Conservation (phyloP, 2,888 invertebrate species). For the Emmelina monodactyla region DNA sequence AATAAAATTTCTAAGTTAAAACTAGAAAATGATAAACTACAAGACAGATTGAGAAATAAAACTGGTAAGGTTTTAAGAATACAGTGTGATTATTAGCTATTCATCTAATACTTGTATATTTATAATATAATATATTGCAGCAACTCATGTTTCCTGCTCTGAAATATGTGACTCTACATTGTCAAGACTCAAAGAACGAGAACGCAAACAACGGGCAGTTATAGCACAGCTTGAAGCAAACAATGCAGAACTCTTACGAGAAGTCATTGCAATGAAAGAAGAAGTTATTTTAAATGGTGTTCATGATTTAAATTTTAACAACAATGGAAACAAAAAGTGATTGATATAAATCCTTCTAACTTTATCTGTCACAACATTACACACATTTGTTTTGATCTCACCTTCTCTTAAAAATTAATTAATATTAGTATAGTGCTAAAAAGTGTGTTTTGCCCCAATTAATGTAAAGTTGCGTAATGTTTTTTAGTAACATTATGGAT, state of each 20-base stretch:
- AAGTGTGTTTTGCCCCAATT: too few relatives aligned
- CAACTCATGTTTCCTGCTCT: constrained; percentile 28
- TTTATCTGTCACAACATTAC: too few relatives aligned
- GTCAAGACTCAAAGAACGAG: constrained; percentile 29
- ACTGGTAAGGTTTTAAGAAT: constrained; percentile 25
- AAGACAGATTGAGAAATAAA: constrained; percentile 39
- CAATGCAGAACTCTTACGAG: constrained; percentile 33
- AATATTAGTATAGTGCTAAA: too few relatives aligned
- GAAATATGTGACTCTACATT: constrained; percentile 35
- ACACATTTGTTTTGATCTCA: too few relatives aligned
- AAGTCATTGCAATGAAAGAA: constrained; percentile 36
- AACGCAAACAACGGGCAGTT: constrained; percentile 31
- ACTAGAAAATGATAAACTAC: constrained; percentile 44
- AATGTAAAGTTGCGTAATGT: too few relatives aligned
- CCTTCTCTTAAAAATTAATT: too few relatives aligned
- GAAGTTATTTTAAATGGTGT: constrained; percentile 29
- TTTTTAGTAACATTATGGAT: too few relatives aligned
- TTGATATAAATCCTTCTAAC: too few relatives aligned
- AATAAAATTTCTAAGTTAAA: constrained; percentile 43
- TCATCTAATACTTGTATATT: too few relatives aligned
- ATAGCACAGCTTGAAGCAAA: constrained; percentile 35
- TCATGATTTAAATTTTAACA: constrained; percentile 17
- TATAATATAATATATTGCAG: constrained; percentile 17
- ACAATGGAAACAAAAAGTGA: too few relatives aligned
- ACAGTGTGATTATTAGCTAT: background rate